Conservation (phyloP, 1,140 invertebrate species). For the Sarcophaga peregrina region DNA sequence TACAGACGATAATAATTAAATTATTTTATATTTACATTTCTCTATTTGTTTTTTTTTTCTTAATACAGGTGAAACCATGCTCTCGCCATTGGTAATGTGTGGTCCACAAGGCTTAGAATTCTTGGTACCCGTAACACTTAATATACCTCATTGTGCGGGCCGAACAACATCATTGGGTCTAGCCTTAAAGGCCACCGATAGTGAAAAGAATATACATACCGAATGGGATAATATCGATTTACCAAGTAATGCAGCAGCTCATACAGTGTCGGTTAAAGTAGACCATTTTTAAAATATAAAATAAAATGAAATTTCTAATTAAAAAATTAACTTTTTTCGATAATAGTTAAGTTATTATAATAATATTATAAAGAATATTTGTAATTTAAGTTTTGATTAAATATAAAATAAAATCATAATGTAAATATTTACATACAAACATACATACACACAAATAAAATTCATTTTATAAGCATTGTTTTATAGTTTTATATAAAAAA, state of each 20-base stretch:
- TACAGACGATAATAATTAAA: too few species aligned
- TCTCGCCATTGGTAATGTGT: conserved; percentile 94
- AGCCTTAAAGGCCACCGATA: conserved; percentile 84
- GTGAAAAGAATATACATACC: conserved; percentile 74
- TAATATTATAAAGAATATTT: neutral
- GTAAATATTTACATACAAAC: neutral
- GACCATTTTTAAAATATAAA: conserved; percentile 85
- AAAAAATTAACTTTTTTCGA: neutral
- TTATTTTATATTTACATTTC: neutral
- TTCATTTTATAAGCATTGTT: neutral
- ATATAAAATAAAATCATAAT: neutral
- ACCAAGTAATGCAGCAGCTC: conserved; percentile 81
- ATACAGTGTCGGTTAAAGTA: conserved; percentile 87
- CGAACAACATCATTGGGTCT: conserved; percentile 77
- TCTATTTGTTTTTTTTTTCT: neutral
- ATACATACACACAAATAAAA: neutral
- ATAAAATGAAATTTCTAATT: neutral
- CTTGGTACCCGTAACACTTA: conserved; percentile 85
- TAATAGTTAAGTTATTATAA: conserved; percentile 3
- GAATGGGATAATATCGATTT: conserved; percentile 82
- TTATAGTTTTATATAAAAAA: conserved; percentile 22
- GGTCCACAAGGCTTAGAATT: conserved; percentile 93
- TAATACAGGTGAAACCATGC: conserved; percentile 86
- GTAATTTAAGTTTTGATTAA: neutral
- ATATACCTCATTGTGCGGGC: conserved; percentile 80